Conservation (phyloP, 2,113 vertebrate species). For the Noturus placidus region DNA sequence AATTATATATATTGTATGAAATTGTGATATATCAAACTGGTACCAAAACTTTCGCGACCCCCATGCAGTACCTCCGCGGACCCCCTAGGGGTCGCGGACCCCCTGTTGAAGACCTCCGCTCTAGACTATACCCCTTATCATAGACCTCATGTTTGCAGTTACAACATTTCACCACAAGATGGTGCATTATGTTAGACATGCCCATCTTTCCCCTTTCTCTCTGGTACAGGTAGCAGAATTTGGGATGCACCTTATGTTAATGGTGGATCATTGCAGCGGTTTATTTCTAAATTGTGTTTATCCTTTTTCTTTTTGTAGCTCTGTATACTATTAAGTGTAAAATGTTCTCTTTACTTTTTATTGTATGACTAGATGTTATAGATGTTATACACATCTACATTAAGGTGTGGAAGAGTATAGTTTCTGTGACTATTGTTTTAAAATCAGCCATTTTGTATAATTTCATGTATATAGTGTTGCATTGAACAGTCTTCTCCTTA, state of each 20-base stretch:
- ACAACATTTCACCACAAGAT: constrained; percentile 39
- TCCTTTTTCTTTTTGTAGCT: constrained; percentile 57
- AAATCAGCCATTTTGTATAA: constrained; percentile 58
- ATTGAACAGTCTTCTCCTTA: constrained; percentile 59
- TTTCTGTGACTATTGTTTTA: constrained; percentile 61
- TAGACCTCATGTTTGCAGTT: constrained; percentile 25
- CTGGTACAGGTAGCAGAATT: constrained; percentile 54
- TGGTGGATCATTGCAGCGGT: constrained; percentile 47
- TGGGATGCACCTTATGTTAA: constrained; percentile 58
- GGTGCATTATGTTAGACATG: constrained; percentile 33
- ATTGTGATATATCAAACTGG: too few species aligned
- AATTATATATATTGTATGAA: too few species aligned
- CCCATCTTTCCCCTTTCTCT: constrained; percentile 35
- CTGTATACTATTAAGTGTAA: constrained; percentile 63
- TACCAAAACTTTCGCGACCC: too few species aligned
- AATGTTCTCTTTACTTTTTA: constrained; percentile 54
- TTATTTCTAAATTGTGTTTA: constrained; percentile 57
- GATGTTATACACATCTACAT: constrained; percentile 44
- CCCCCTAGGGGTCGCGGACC: too few species aligned
- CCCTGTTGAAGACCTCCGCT: too few species aligned
- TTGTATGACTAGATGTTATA: constrained; percentile 58
- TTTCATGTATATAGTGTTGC: constrained; percentile 74
- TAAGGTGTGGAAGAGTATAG: constrained; percentile 61
- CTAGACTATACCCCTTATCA: not conserved
- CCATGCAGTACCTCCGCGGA: too few species aligned